These are phyloP conservation scores for Heliornis fulica DNA, from an alignment of 2,113 vertebrate species.

Conservation along the genomic window DNA sequence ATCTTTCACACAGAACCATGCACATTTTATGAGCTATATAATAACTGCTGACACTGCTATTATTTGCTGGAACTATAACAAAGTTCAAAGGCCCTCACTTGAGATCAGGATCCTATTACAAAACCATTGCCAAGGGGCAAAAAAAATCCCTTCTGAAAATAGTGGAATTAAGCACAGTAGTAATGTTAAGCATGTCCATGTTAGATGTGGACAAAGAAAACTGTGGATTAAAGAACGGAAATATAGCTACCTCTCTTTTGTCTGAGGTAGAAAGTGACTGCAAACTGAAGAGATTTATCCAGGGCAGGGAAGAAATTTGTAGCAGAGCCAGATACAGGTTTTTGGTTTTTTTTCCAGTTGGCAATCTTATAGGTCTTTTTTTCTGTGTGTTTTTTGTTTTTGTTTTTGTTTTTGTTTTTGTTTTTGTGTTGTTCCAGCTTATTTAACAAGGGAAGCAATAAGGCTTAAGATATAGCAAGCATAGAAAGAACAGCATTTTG, in stretches of 20 bases:
- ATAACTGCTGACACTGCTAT: neutral
- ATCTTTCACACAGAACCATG: neutral
- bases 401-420: too few relatives aligned
- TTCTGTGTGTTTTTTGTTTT: too few relatives aligned
- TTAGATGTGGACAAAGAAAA: neutral
- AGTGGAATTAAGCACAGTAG: neutral
- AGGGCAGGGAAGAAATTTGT: neutral
- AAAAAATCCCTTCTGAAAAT: neutral
- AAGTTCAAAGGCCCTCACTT: neutral
- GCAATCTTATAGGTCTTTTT: neutral
- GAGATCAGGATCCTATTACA: neutral
- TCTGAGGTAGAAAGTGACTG: neutral
- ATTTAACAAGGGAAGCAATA: neutral
- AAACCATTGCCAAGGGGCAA: neutral
- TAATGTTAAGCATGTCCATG: neutral
- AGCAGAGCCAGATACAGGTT: neutral
- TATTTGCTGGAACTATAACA: neutral
- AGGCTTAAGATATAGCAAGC: neutral
- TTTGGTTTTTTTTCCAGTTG: neutral
- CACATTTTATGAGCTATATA: neutral
- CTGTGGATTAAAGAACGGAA: neutral
- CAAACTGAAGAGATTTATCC: fast-evolving
- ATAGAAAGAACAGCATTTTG: neutral
- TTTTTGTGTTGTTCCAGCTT: neutral
- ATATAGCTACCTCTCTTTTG: neutral